Evolutionary conservation across 2,888 invertebrate genomes (phyloP).

Genomic region (Tricholauxania praeusta): DNA sequence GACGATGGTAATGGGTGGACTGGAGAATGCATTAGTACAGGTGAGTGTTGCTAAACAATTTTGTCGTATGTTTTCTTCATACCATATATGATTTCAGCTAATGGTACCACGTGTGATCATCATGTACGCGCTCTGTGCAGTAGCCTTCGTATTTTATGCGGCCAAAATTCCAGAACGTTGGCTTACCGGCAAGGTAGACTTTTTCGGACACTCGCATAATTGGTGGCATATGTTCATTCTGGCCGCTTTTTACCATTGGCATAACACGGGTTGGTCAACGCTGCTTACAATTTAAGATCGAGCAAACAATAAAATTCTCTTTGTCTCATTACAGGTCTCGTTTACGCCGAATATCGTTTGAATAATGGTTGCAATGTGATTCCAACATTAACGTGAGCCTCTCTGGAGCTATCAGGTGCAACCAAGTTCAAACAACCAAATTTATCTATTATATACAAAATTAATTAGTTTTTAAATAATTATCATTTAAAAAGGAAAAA

Average conservation of each 20-base stretch:
- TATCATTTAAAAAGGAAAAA: not conserved
- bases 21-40: constrained; percentile 85
- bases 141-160: constrained; percentile 91
- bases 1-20: constrained; percentile 89
- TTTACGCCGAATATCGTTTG: constrained; percentile 62
- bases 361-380: constrained; percentile 58
- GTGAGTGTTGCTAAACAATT: constrained; percentile 67
- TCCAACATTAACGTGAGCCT: constrained; percentile 49
- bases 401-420: not conserved
- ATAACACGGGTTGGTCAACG: constrained; percentile 71
- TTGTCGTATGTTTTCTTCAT: not conserved
- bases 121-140: constrained; percentile 88
- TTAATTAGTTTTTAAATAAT: too few relatives aligned
- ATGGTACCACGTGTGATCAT: constrained; percentile 90
- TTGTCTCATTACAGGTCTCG: constrained; percentile 48
- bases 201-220: constrained; percentile 94
- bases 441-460: too few relatives aligned
- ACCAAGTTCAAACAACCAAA: not conserved
- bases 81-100: constrained; percentile 72
- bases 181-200: constrained; percentile 89
- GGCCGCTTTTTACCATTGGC: constrained; percentile 93
- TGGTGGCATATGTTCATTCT: constrained; percentile 97
- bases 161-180: constrained; percentile 92
- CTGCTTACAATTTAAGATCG: not conserved
- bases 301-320: not conserved